These are phyloP conservation scores for Ochotona princeps DNA, from an alignment of 2,113 vertebrate genomes.

Conservation along the genomic window DNA sequence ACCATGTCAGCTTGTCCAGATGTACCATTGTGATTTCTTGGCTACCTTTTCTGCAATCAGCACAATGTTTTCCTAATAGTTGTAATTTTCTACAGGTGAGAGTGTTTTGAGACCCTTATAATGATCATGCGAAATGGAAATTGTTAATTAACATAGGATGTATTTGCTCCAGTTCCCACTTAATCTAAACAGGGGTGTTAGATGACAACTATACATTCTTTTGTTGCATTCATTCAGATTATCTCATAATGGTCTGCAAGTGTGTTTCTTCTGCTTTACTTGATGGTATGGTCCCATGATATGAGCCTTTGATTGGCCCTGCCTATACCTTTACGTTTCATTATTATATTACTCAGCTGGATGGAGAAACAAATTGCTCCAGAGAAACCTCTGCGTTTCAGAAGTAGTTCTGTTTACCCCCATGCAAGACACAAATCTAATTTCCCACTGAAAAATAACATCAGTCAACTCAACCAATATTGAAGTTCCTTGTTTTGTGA, in stretches of 20 bases:
- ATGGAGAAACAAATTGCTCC: neutral
- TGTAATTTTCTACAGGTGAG: too few relatives aligned
- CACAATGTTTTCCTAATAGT: too few relatives aligned
- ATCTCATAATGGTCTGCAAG: neutral
- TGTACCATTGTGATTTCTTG: too few relatives aligned
- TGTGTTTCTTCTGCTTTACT: neutral
- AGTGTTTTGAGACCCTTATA: too few relatives aligned
- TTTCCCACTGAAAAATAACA: neutral
- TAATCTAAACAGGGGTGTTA: neutral
- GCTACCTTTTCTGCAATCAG: too few relatives aligned
- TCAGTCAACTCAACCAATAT: neutral
- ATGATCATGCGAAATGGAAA: neutral
- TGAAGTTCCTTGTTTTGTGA: neutral
- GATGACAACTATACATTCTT: neutral
- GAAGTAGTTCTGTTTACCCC: neutral
- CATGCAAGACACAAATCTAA: neutral
- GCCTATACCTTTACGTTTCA: neutral
- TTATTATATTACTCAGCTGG: neutral
- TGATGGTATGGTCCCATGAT: neutral
- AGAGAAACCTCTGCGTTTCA: neutral
- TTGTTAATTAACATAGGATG: slow-evolving; percentile 27
- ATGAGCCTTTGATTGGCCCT: neutral
- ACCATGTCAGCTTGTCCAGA: too few relatives aligned
- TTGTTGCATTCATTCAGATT: neutral
- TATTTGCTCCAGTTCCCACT: neutral